Base-by-base conservation (phyloP, 2,888 invertebrate genomes). In the Patella caerulea region DNA sequence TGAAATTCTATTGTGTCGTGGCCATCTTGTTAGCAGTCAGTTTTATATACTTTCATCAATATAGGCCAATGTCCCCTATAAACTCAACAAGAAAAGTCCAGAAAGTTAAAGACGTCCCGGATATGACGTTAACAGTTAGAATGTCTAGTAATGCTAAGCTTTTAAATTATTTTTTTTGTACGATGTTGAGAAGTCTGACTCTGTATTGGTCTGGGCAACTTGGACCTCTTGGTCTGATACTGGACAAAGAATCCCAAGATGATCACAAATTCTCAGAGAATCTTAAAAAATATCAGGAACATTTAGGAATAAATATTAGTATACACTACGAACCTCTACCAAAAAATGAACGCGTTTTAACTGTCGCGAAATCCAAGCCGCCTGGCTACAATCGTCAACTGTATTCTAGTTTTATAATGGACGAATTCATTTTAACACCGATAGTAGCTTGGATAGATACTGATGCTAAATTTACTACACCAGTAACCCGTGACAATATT, bases 401-500 rank as follows among this genome's bases (percentile, higher is more conserved):
- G 24, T 65, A 19, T 65, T 65, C n/a, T 19, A 19, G 19, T 9
- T 65, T 65, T 65, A 19, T 65, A 2, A 5, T 65, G 65, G 65
- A 65, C 24, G 9, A 19, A 65, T 65, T 65, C 24, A 65, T 65
- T 19, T 7, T 7, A 65, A 65, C 65, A n/a, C 19, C n/a, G 9
- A 19, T 65, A 19, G 11, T 65, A n/a, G 65, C 65, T 65, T 65
- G 65, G 65, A 65, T 14, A 65, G 65, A 65, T 3, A 65, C 65
- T 65, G 65, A 65, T 65, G 65, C 19, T n/a, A 65, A 65, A 65
- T 65, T 65, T 65, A 65, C 65, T 19, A 65, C 19, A 11, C 65
- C 65, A 19, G 65, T 65, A 19, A 65, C 17, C 24, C n/a, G 24
- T 19, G 65, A 65, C 24, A 65, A 65, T 65, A 65, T 65, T 19